Conservation (phyloP, 2,797 vertebrate genomes). For the Pangasius sanitwongsei region DNA sequence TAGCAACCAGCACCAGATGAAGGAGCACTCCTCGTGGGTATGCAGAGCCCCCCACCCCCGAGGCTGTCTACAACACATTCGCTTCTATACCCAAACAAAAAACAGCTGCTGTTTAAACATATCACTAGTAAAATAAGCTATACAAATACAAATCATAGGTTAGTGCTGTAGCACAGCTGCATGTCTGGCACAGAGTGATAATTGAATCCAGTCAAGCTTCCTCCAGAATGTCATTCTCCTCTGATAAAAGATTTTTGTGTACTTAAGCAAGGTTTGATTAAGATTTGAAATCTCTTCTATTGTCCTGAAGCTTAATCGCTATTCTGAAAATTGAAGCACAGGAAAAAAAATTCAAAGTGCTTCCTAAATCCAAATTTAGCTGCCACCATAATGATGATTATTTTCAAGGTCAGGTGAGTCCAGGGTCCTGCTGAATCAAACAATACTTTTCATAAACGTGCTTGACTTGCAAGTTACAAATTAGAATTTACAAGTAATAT, state of each 20-base stretch:
- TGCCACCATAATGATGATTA: constrained; percentile 44
- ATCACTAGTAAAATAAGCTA: not conserved
- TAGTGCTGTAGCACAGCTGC: not conserved
- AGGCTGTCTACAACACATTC: constrained; percentile 5
- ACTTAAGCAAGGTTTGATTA: not conserved
- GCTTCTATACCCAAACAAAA: not conserved
- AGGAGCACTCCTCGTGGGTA: constrained; percentile 99
- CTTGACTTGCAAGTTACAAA: not conserved
- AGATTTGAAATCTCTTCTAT: constrained; percentile 29
- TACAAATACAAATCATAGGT: constrained; percentile 8
- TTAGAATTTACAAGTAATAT: not conserved
- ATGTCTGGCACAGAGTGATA: not conserved
- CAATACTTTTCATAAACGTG: not conserved
- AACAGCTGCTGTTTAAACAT: constrained; percentile 5
- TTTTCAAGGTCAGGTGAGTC: not conserved
- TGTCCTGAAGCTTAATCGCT: constrained; percentile 55
- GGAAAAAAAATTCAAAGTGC: constrained; percentile 27
- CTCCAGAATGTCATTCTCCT: constrained; percentile 18
- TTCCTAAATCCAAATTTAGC: constrained; percentile 60
- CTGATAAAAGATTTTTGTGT: constrained; percentile 14
- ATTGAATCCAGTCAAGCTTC: constrained; percentile 5
- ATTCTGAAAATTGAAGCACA: constrained; percentile 51
- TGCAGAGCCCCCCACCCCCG: constrained; percentile 25
- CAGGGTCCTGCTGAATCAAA: too few species aligned
- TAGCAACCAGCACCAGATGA: constrained; percentile 99